phyloP scores from a whole-genome alignment of 1,140 invertebrate species.

The Trichogramma pretiosum region DNA sequence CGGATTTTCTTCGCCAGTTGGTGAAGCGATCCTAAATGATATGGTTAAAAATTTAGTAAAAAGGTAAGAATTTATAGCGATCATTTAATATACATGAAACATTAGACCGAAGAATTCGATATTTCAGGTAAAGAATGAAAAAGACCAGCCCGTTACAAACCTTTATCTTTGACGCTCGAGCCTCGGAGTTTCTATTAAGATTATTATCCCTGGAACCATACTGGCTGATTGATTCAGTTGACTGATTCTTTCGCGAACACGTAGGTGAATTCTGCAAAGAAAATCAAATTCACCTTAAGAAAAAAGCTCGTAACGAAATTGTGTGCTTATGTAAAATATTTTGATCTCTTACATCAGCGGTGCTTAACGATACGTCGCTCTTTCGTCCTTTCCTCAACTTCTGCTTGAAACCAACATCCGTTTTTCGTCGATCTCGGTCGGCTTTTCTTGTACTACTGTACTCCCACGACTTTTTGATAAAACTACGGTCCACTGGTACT shows the following conservation, averaged over 20 bases:
- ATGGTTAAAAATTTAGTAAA: not conserved
- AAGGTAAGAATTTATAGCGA: not conserved
- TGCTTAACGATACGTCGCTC: slow-evolving; percentile 34
- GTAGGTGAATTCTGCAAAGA: slow-evolving; percentile 34
- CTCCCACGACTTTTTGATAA: not conserved
- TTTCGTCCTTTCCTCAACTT: slow-evolving; percentile 47
- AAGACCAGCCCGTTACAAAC: too few species aligned
- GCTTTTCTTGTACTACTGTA: slow-evolving; percentile 51
- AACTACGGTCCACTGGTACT: too few species aligned
- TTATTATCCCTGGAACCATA: slow-evolving; percentile 35
- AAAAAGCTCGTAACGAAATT: not conserved
- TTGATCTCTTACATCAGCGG: slow-evolving; percentile 34
- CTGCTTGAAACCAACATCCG: slow-evolving; percentile 54
- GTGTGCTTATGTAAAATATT: not conserved
- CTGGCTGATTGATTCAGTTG: slow-evolving; percentile 26
- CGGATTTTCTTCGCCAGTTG: slow-evolving; percentile 63
- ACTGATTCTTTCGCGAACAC: slow-evolving; percentile 30
- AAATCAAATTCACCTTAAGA: not conserved
- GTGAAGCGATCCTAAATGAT: slow-evolving; percentile 39
- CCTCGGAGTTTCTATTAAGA: slow-evolving; percentile 35
- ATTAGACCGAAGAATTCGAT: too few species aligned
- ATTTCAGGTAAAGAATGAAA: too few species aligned
- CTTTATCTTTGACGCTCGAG: slow-evolving; percentile 39
- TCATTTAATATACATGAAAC: not conserved
- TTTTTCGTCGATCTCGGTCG: slow-evolving; percentile 60